phyloP scores from a whole-genome alignment of 2,113 vertebrate genomes.

The Sceloporus tristichus region DNA sequence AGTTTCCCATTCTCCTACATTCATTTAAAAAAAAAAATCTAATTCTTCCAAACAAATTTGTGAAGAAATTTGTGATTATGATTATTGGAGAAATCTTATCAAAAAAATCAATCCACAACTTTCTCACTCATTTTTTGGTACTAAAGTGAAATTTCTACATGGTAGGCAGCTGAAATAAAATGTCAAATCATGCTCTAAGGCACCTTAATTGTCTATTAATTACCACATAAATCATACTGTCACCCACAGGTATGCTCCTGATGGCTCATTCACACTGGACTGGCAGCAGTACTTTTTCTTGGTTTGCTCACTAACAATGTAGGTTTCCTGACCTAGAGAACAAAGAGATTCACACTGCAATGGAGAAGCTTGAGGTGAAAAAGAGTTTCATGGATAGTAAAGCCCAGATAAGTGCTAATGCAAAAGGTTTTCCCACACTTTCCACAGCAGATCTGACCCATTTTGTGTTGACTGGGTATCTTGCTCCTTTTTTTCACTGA shows the following conservation, averaged over 20 bases:
- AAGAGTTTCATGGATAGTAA: neutral
- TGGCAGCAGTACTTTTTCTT: conserved; percentile 33
- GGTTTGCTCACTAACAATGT: neutral
- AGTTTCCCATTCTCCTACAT: neutral
- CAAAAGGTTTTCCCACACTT: neutral
- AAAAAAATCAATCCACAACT: neutral
- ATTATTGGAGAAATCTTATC: neutral
- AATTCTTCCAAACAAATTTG: neutral
- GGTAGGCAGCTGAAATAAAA: conserved; percentile 63
- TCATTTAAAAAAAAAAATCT: neutral
- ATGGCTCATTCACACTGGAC: conserved; percentile 65
- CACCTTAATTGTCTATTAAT: conserved; percentile 91
- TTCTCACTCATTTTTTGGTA: neutral
- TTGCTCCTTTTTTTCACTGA: neutral
- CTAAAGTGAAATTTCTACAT: neutral
- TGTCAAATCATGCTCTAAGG: conserved; percentile 73
- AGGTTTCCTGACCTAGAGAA: conserved; percentile 4
- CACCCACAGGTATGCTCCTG: conserved; percentile 82
- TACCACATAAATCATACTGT: conserved; percentile 90
- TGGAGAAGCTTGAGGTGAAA: neutral
- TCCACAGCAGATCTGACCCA: neutral
- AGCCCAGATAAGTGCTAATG: neutral
- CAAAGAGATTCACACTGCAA: neutral
- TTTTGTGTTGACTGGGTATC: neutral
- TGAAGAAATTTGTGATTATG: neutral